Evolutionary conservation across 2,888 invertebrate genomes (phyloP).

Genomic region (Idaea biselata): DNA sequence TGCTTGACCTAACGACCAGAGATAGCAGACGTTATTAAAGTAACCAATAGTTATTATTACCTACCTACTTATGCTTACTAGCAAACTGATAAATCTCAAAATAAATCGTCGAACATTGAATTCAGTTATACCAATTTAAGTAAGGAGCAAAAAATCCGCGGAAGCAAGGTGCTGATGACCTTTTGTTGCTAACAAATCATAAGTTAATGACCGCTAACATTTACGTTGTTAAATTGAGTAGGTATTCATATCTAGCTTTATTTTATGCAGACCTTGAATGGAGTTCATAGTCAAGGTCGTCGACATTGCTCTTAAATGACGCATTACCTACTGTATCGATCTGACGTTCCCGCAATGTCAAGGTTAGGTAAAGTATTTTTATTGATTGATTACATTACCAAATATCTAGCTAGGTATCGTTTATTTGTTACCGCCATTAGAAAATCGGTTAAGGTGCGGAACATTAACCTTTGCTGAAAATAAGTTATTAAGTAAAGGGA

Average conservation of each 20-base stretch:
- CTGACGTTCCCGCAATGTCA: conserved; percentile 68
- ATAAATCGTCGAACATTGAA: neutral
- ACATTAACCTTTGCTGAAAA: too few relatives aligned
- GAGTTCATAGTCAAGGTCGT: conserved; percentile 66
- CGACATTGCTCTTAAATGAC: conserved; percentile 70
- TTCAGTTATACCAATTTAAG: neutral
- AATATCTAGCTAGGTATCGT: conserved; percentile 1
- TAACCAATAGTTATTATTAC: neutral
- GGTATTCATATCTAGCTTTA: conserved; percentile 44
- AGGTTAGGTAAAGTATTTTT: conserved; percentile 37
- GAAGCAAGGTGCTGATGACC: conserved; percentile 24
- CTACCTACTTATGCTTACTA: neutral
- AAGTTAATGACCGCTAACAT: conserved; percentile 58
- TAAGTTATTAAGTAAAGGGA: too few relatives aligned
- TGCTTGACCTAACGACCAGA: neutral
- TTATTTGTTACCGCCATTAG: too few relatives aligned
- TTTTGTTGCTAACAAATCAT: conserved; percentile 28
- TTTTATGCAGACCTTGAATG: conserved; percentile 51
- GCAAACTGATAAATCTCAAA: neutral
- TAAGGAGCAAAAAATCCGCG: conserved; percentile 18
- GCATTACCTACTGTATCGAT: conserved; percentile 63
- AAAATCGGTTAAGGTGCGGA: too few relatives aligned
- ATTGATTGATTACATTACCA: neutral
- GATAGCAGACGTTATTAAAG: neutral
- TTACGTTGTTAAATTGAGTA: conserved; percentile 38